A percentile compares a stretch with the other conserved stretches of the same genome.
phyloP scores from a whole-genome alignment of 1,140 invertebrate genomes.

The Trachymyrmex cornetzi region DNA sequence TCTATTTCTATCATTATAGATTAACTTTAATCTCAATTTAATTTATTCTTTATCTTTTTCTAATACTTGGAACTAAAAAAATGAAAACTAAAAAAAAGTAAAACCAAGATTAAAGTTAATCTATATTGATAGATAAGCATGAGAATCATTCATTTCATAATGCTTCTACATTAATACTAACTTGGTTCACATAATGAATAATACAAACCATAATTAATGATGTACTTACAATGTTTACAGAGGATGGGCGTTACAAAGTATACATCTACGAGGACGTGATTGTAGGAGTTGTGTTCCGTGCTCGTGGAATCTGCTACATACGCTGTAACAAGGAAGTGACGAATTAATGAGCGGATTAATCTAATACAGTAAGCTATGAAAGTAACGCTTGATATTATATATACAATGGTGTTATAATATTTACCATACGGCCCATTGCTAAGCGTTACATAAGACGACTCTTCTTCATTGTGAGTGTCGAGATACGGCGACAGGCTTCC shows the following conservation, averaged over 20 bases:
- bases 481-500: slow-evolving; percentile 84
- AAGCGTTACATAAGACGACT: slow-evolving; percentile 84
- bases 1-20: too few species aligned
- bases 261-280: slow-evolving; percentile 83
- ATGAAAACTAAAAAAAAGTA: too few species aligned
- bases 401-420: slow-evolving; percentile 34
- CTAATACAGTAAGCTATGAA: neutral
- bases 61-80: too few species aligned
- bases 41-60: too few species aligned
- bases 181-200: neutral
- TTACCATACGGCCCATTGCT: slow-evolving; percentile 84
- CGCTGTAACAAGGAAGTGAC: slow-evolving; percentile 75
- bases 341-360: slow-evolving; percentile 31
- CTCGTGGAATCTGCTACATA: slow-evolving; percentile 81
- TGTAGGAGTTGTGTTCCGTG: slow-evolving; percentile 74
- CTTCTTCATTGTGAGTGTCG: slow-evolving; percentile 84
- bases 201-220: neutral
- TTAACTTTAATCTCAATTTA: too few species aligned
- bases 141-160: slow-evolving; percentile 3
- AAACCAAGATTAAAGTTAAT: too few species aligned
- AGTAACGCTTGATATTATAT: neutral
- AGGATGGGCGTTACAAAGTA: slow-evolving; percentile 87
- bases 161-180: neutral
- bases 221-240: slow-evolving; percentile 87
- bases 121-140: too few species aligned